Base-by-base conservation (phyloP, 2,888 invertebrate species). In the Hydrotaea diabolus region DNA sequence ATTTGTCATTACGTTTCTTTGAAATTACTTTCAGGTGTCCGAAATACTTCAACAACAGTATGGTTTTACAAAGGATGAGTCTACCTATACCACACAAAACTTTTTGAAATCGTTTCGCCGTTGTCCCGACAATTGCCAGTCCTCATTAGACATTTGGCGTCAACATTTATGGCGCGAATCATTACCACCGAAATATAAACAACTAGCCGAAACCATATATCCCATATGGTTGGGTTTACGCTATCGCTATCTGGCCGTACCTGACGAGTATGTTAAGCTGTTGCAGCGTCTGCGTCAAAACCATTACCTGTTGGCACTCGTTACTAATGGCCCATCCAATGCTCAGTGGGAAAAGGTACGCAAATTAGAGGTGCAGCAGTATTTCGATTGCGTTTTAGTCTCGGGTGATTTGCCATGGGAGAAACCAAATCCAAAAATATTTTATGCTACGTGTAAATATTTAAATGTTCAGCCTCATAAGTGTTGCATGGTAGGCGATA, bases 271-370 rank as follows among this genome's bases (percentile, higher is more conserved):
- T 83, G 93, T 95, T 88, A 94, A 94, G 85, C 94, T 97, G 89
- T 93, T 97, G 85, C 93, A 94, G 88, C 94, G 94, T 80, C 93
- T 97, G 88, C 94, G 95, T 89, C 94, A 95, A 91, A 94, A 95
- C 90, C 88, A 90, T 69, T 97, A 96, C 92, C 93, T 95, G 87
- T 93, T 97, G 88, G 97, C 95, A 87, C 93, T 97, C 88, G 96
- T 97, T 90, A 97, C 97, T 88, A 97, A 97, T 92, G 97, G 97
- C 69, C 96, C 97, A 13, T 96, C 97, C 82, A 94, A 95, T 86
- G 96, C 96, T 46, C 97, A 97, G 92, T 97, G 97, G 97, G 97
- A 97, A 93, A 97, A 97, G 93, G 94, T 97, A 86, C 94, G 95
- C 83, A 94, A 94, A 87, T 93, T 97, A 86, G 94, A 94, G 75